Evolutionary conservation across 2,888 invertebrate species (phyloP).

Genomic region (Notodonta ziczac): DNA sequence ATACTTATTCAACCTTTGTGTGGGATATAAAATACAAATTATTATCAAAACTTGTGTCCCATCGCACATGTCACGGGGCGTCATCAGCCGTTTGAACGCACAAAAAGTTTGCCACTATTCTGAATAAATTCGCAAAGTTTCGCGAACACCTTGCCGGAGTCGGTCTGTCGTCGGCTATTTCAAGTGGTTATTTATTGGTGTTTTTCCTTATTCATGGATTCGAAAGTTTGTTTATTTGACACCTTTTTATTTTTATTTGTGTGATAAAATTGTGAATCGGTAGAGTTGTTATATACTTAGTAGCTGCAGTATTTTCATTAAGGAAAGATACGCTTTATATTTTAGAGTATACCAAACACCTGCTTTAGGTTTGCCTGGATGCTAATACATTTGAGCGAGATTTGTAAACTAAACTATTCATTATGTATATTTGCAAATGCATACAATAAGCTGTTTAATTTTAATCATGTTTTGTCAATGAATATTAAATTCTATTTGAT

Average conservation of each 20-base stretch:
- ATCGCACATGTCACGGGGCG: conserved; percentile 12
- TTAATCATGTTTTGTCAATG: too few relatives aligned
- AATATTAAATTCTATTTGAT: too few relatives aligned
- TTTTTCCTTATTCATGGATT: not conserved
- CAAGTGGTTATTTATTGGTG: not conserved
- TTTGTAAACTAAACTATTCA: too few relatives aligned
- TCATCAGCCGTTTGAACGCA: conserved; percentile 8
- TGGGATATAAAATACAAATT: conserved; percentile 10
- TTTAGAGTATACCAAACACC: too few relatives aligned
- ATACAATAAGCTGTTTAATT: too few relatives aligned
- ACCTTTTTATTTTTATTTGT: not conserved
- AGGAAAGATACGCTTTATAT: too few relatives aligned
- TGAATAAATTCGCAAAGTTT: conserved; percentile 38
- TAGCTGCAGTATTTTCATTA: too few relatives aligned
- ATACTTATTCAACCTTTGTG: conserved; percentile 8
- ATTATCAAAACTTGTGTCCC: conserved; percentile 6
- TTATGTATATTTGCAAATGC: too few relatives aligned
- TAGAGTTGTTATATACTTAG: too few relatives aligned
- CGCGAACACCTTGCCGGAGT: conserved; percentile 32
- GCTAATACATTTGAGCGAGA: too few relatives aligned
- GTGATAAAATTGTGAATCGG: not conserved
- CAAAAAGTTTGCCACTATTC: conserved; percentile 18
- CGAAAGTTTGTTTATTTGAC: not conserved
- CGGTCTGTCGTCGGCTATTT: conserved; percentile 19
- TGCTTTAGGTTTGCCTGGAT: too few relatives aligned